These are phyloP conservation scores for Camponotus vicinus DNA, from an alignment of 1,140 invertebrate genomes.

Conservation along the genomic window DNA sequence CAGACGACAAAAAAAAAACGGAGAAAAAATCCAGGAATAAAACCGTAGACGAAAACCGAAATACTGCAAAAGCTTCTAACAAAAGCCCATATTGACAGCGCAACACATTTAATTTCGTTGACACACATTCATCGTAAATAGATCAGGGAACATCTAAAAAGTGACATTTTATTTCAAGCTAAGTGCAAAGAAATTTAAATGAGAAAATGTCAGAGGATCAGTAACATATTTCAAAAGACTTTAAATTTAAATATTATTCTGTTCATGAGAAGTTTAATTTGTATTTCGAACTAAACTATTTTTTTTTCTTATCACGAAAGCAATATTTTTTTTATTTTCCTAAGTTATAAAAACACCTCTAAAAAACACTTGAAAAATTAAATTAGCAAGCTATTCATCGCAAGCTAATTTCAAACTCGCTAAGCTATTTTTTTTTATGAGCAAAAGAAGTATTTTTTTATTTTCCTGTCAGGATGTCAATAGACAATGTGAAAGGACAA, in stretches of 20 bases:
- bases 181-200: not conserved
- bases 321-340: not conserved
- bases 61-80: not conserved
- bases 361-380: not conserved
- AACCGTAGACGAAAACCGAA: not conserved
- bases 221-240: not conserved
- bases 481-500: not conserved
- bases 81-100: not conserved
- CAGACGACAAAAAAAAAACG: conserved; percentile 18
- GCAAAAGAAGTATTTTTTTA: too few species aligned
- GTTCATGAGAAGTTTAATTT: not conserved
- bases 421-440: not conserved
- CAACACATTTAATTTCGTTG: not conserved
- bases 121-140: not conserved
- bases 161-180: not conserved
- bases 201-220: too few species aligned
- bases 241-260: not conserved
- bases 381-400: too few species aligned
- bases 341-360: not conserved
- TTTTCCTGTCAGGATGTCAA: not conserved
- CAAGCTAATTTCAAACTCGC: too few species aligned
- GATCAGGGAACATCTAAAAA: not conserved
- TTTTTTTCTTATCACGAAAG: not conserved
- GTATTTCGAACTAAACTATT: not conserved
- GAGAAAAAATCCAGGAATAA: conserved; percentile 27